Evolutionary conservation across 2,113 vertebrate genomes (phyloP).

Genomic region (Rallus limicola): DNA sequence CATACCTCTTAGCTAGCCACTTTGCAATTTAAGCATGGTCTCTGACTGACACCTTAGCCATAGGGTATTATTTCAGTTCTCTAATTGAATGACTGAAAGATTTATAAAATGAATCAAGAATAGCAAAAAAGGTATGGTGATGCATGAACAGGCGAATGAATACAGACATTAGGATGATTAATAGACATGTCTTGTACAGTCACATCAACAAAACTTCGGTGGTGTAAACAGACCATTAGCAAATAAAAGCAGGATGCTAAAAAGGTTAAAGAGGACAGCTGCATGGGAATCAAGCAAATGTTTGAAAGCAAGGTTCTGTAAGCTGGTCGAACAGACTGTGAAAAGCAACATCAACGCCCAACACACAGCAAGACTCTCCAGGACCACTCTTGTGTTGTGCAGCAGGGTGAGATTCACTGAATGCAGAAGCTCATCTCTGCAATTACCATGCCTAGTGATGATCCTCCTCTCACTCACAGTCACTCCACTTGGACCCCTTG

Average conservation of each 20-base stretch:
- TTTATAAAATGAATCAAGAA: background rate
- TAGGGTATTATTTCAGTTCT: background rate
- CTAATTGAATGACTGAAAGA: background rate
- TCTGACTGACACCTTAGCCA: background rate
- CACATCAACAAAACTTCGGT: background rate
- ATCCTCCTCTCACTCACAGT: background rate
- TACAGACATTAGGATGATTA: background rate
- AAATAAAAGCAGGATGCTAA: constrained; percentile 21
- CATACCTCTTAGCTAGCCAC: background rate
- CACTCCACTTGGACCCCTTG: background rate
- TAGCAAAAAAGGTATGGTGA: background rate
- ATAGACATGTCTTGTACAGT: background rate
- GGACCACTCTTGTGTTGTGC: background rate
- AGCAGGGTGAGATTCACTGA: background rate
- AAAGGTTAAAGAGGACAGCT: background rate
- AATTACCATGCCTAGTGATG: background rate
- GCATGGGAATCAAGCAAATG: background rate
- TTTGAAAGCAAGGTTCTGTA: background rate
- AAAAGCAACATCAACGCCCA: background rate
- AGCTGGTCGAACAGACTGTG: background rate
- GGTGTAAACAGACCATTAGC: background rate
- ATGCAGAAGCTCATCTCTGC: background rate
- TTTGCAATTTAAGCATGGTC: background rate
- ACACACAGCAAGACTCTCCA: background rate
- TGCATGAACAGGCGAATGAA: background rate